Evolutionary conservation across 1,140 invertebrate genomes (phyloP).

Genomic region (Drosophila navojoa): DNA sequence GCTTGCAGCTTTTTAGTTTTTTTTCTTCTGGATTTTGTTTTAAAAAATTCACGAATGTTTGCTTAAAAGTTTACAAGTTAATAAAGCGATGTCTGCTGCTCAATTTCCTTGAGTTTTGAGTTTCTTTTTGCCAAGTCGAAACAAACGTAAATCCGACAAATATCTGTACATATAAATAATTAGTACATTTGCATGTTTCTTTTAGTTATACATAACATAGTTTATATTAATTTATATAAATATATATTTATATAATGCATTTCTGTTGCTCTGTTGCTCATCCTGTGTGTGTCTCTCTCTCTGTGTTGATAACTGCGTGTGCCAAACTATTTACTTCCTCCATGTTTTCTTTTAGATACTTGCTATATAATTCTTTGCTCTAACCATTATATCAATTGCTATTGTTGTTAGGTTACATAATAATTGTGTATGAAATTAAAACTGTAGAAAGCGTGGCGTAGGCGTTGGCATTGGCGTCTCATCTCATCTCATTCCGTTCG

Average conservation of each 20-base stretch:
- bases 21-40: slow-evolving; percentile 19
- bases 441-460: slow-evolving; percentile 66
- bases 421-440: slow-evolving; percentile 57
- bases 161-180: slow-evolving; percentile 67
- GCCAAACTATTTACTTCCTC: slow-evolving; percentile 15
- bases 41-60: slow-evolving; percentile 56
- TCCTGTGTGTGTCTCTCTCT: slow-evolving; percentile 8
- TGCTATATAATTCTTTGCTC: slow-evolving; percentile 55
- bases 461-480: slow-evolving; percentile 40
- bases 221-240: slow-evolving; percentile 65
- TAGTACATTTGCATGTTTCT: slow-evolving; percentile 56
- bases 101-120: slow-evolving; percentile 34
- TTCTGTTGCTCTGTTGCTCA: slow-evolving; percentile 59
- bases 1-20: slow-evolving; percentile 64
- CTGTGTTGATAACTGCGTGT: slow-evolving; percentile 19
- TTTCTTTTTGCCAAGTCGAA: slow-evolving; percentile 36
- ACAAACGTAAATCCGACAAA: slow-evolving; percentile 46
- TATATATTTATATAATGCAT: slow-evolving; percentile 65
- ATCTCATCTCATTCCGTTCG: slow-evolving; percentile 18
- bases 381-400: slow-evolving; percentile 60
- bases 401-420: slow-evolving; percentile 45
- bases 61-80: slow-evolving; percentile 60
- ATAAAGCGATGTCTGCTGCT: slow-evolving; percentile 47
- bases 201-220: slow-evolving; percentile 75
- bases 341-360: slow-evolving; percentile 32